Conservation (phyloP, 2,797 vertebrate species). For the Adrianichthys oophorus region DNA sequence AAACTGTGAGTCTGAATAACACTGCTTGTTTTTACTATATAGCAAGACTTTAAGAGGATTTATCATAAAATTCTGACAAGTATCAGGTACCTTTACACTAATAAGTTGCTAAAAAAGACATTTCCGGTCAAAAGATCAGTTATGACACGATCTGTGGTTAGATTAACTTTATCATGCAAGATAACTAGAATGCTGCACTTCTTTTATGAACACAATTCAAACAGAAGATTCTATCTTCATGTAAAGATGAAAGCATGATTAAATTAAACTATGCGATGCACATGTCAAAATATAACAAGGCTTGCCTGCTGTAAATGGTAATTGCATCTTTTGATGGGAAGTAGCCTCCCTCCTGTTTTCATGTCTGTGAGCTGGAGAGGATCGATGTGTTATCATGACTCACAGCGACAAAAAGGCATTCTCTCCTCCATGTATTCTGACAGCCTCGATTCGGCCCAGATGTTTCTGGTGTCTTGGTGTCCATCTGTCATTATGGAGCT, state of each 20-base stretch:
- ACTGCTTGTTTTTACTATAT: constrained; percentile 5
- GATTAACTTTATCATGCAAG: constrained; percentile 18
- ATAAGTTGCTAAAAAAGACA: constrained; percentile 17
- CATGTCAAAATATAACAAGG: constrained; percentile 47
- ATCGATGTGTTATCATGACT: constrained; percentile 57
- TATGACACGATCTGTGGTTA: constrained; percentile 16
- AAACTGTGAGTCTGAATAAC: constrained; percentile 24
- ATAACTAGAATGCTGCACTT: constrained; percentile 8
- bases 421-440: constrained; percentile 35
- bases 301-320: constrained; percentile 57
- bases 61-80: neutral
- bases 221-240: constrained; percentile 16
- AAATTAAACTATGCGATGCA: constrained; percentile 27
- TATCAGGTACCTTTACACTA: constrained; percentile 10
- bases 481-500: constrained; percentile 54
- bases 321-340: constrained; percentile 66
- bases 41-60: too few relatives aligned
- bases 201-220: constrained; percentile 34
- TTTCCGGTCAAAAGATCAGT: neutral
- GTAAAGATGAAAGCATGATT: constrained; percentile 27
- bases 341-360: constrained; percentile 40
- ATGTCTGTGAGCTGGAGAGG: constrained; percentile 33
- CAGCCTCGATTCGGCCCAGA: constrained; percentile 50
- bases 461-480: constrained; percentile 64
- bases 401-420: constrained; percentile 59